Conservation (phyloP, 2,113 vertebrate genomes). For the Probosciger aterrimus region DNA sequence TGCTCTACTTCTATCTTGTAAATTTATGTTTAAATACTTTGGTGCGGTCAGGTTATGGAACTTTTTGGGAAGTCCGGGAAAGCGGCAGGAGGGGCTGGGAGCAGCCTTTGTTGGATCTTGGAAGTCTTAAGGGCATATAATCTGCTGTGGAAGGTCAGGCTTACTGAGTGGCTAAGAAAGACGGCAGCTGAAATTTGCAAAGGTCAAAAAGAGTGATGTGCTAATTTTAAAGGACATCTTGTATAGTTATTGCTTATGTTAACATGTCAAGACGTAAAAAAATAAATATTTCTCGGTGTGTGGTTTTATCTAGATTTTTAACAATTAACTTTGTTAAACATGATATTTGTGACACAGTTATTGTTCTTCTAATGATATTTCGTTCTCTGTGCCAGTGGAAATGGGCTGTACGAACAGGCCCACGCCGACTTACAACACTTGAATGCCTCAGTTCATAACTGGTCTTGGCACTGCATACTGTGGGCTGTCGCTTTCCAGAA, state of each 20-base stretch:
- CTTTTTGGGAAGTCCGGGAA: conserved; percentile 32
- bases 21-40: conserved; percentile 53
- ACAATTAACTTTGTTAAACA: background rate
- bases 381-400: background rate
- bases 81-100: background rate
- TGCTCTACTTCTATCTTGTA: background rate
- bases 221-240: conserved; percentile 27
- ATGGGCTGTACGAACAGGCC: background rate
- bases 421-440: background rate
- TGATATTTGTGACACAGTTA: background rate
- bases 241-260: background rate
- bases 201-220: background rate
- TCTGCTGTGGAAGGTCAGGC: background rate
- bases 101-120: conserved; percentile 18
- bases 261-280: background rate
- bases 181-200: conserved; percentile 22
- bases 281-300: background rate
- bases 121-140: conserved; percentile 22
- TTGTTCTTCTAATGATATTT: background rate
- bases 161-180: conserved; percentile 14
- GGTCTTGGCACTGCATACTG: background rate
- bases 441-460: background rate
- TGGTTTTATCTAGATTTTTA: background rate
- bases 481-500: background rate
- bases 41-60: background rate